Conservation (phyloP, 2,797 vertebrate genomes). For the Dallia pectoralis region DNA sequence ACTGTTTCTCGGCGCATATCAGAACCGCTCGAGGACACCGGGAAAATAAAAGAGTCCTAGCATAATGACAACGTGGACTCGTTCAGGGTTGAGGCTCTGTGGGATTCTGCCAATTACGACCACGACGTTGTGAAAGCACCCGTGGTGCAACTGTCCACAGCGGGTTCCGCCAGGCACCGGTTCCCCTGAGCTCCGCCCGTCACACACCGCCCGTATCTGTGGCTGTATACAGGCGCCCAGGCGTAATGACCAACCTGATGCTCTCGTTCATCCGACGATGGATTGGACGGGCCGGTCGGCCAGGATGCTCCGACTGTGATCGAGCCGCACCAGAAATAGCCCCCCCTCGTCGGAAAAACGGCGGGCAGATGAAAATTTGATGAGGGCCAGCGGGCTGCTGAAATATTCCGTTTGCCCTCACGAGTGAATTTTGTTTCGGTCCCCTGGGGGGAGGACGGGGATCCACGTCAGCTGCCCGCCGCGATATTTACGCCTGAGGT, state of each 20-base stretch:
- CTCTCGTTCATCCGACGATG: background rate
- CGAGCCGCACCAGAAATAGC: slow-evolving; percentile 37
- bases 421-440: background rate
- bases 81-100: slow-evolving; percentile 34
- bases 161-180: slow-evolving; percentile 21
- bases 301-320: slow-evolving; percentile 39
- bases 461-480: background rate
- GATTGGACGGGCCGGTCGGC: slow-evolving; percentile 15
- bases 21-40: slow-evolving; percentile 23
- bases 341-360: slow-evolving; percentile 30
- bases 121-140: slow-evolving; percentile 34
- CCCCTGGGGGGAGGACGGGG: background rate
- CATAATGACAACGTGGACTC: slow-evolving; percentile 47
- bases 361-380: slow-evolving; percentile 51
- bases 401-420: slow-evolving; percentile 23
- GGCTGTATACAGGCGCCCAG: background rate
- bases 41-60: slow-evolving; percentile 23
- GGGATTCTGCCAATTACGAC: slow-evolving; percentile 49
- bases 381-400: slow-evolving; percentile 46
- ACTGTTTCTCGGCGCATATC: background rate
- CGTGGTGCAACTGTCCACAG: slow-evolving; percentile 42
- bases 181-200: background rate
- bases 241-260: background rate
- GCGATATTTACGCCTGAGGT: slow-evolving; percentile 15
- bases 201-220: background rate